Evolutionary conservation across 2,113 vertebrate species (phyloP).

Genomic region (Psammodynastes pulverulentus): DNA sequence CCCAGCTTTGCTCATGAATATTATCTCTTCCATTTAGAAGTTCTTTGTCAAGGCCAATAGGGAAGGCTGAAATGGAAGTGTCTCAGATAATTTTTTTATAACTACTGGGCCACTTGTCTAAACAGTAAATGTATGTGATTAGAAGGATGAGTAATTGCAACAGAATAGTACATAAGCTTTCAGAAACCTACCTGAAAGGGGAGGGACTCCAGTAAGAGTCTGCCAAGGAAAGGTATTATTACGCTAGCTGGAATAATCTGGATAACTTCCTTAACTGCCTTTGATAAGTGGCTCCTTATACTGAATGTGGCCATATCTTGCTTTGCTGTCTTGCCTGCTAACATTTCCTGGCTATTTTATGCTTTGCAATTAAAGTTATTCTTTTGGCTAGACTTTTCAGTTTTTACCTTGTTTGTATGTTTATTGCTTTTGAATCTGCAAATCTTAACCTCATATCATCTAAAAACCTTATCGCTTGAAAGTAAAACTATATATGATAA

Average conservation of each 20-base stretch:
- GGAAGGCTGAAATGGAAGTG: neutral
- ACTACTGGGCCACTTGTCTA: neutral
- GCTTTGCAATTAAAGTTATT: neutral
- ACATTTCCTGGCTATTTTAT: neutral
- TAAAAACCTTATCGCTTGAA: neutral
- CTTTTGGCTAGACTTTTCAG: neutral
- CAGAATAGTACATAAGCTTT: neutral
- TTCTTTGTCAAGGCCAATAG: neutral
- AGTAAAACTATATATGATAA: neutral
- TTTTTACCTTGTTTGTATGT: neutral
- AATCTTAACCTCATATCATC: neutral
- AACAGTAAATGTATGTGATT: neutral
- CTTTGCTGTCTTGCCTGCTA: neutral
- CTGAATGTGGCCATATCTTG: neutral
- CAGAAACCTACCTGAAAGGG: neutral
- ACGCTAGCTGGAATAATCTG: neutral
- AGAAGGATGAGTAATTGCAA: neutral
- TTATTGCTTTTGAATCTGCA: neutral
- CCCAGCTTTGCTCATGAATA: neutral
- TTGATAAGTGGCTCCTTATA: neutral
- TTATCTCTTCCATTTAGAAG: neutral
- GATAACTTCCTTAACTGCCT: neutral
- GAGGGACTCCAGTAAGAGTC: neutral
- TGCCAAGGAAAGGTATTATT: neutral
- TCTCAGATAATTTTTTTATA: neutral